These are phyloP conservation scores for Eupithecia centaureata DNA, from an alignment of 2,888 invertebrate species.

Conservation along the genomic window DNA sequence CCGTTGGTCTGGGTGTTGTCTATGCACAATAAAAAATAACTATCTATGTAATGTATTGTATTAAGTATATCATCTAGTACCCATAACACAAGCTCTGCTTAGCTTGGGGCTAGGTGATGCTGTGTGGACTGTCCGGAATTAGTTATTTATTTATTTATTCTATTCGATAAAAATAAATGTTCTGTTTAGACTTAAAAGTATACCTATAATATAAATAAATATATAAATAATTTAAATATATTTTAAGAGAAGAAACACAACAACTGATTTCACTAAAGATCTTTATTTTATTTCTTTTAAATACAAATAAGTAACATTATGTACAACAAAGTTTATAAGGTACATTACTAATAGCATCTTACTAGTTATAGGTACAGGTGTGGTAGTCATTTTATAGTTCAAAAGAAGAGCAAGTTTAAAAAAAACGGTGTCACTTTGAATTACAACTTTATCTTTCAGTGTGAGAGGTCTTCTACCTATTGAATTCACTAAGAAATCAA, in stretches of 20 bases:
- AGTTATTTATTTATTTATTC: too few species aligned
- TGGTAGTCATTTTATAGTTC: constrained; percentile 36
- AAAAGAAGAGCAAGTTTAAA: constrained; percentile 20
- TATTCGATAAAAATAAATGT: neutral
- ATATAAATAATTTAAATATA: neutral
- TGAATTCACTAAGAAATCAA: neutral
- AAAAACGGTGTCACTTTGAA: neutral
- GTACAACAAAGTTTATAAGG: constrained; percentile 66
- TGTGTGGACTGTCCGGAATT: too few species aligned
- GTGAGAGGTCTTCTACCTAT: neutral
- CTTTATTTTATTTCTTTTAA: constrained; percentile 76
- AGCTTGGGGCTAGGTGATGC: too few species aligned
- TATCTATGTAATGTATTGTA: too few species aligned
- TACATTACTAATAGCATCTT: constrained; percentile 60
- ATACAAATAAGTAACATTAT: constrained; percentile 82
- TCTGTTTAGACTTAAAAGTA: neutral
- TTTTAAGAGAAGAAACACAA: constrained; percentile 5
- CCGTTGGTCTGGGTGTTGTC: too few species aligned
- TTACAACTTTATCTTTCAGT: neutral
- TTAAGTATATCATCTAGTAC: too few species aligned
- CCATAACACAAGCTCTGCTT: too few species aligned
- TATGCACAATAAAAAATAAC: too few species aligned
- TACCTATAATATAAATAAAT: too few species aligned
- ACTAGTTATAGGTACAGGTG: constrained; percentile 46
- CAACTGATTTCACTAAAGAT: constrained; percentile 74